Evolutionary conservation across 2,797 vertebrate species (phyloP).

Genomic region (Brachyalestes nurse): DNA sequence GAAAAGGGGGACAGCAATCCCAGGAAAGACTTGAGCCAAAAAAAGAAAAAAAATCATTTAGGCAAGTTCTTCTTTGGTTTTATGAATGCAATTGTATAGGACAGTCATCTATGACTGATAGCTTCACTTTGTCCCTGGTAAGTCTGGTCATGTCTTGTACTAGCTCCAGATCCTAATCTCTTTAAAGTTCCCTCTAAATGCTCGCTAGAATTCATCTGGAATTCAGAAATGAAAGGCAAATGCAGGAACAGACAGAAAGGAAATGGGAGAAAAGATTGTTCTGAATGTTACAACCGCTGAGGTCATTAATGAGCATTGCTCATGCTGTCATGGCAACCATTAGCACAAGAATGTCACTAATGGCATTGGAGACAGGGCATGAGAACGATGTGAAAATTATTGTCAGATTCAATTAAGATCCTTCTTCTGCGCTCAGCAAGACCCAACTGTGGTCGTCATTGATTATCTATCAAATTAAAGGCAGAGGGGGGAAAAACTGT

Average conservation of each 20-base stretch:
- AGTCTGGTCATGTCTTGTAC: not conserved
- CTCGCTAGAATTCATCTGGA: conserved; percentile 8
- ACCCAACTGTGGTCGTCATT: conserved; percentile 78
- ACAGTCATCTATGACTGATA: not conserved
- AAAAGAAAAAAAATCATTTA: not conserved
- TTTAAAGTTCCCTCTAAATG: not conserved
- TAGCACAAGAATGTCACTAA: conserved; percentile 85
- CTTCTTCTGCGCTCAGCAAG: conserved; percentile 81
- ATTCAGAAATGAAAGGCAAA: conserved; percentile 29
- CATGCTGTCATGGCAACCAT: conserved; percentile 88
- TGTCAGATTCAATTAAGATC: conserved; percentile 87
- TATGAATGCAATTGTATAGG: not conserved
- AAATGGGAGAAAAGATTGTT: conserved; percentile 68
- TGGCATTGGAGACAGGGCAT: conserved; percentile 82
- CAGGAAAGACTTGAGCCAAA: not conserved
- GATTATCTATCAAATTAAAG: conserved; percentile 82
- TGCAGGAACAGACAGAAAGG: conserved; percentile 23
- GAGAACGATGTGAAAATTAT: conserved; percentile 87
- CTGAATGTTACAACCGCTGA: conserved; percentile 79
- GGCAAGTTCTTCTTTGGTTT: not conserved
- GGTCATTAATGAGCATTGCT: conserved; percentile 88
- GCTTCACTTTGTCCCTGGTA: not conserved
- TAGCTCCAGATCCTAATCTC: not conserved
- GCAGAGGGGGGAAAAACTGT: conserved; percentile 63
- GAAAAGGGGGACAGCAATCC: not conserved